phyloP scores from a whole-genome alignment of 2,888 invertebrate genomes.

The Physocephala rufipes region DNA sequence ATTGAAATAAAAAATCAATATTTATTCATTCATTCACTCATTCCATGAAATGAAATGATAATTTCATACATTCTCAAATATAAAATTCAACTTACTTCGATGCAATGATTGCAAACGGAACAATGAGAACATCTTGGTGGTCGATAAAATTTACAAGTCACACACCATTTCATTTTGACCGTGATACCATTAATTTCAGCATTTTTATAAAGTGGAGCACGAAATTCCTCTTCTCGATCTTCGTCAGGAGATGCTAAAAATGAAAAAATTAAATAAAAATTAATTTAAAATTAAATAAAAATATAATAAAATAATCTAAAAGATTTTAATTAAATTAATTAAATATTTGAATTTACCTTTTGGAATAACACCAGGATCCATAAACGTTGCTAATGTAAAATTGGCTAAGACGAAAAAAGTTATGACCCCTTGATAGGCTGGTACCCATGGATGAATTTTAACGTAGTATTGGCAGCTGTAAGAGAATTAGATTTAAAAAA shows the following conservation, averaged over 20 bases:
- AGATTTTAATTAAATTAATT: conserved; percentile 3
- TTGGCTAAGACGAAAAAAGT: conserved; percentile 98
- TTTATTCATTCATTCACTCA: conserved; percentile 24
- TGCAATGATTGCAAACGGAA: conserved; percentile 98
- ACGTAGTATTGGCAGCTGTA: conserved; percentile 89
- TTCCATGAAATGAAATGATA: background rate
- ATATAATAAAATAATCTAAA: background rate
- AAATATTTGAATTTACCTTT: conserved; percentile 75
- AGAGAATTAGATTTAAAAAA: conserved; percentile 22
- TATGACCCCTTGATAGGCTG: conserved; percentile 91
- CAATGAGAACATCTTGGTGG: conserved; percentile 99
- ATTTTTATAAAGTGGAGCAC: conserved; percentile 95
- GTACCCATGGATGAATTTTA: conserved; percentile 85
- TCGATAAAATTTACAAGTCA: conserved; percentile 99
- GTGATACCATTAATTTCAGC: conserved; percentile 98
- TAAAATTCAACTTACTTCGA: conserved; percentile 75
- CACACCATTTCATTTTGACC: conserved; percentile 99
- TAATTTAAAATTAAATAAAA: background rate
- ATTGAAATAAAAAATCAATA: conserved; percentile 19
- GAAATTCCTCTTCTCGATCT: conserved; percentile 96
- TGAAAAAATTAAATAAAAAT: no score
- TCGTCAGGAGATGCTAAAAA: conserved; percentile 90
- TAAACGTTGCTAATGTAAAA: conserved; percentile 98
- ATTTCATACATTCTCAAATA: background rate
- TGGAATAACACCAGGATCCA: conserved; percentile 99